Percentiles rank a stretch among this genome's conserved stretches.
These are phyloP conservation scores for Argya squamiceps DNA, from an alignment of 2,797 vertebrate species.

Conservation along the genomic window DNA sequence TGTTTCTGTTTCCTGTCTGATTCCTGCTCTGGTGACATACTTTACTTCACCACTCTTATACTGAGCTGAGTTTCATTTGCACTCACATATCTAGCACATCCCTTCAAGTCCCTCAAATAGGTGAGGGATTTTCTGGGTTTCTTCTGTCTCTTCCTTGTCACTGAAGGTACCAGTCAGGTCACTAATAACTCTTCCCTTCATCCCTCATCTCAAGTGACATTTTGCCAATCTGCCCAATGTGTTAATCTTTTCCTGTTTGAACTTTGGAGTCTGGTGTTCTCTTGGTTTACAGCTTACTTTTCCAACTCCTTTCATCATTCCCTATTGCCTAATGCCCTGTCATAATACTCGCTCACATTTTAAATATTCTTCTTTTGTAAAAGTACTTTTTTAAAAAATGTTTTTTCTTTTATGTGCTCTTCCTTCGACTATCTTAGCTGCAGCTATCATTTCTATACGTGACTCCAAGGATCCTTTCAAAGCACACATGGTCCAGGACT, in stretches of 20 bases:
- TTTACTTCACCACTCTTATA: background rate
- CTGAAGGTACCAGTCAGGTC: background rate
- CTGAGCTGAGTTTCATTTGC: background rate
- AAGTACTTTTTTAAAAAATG: accelerated
- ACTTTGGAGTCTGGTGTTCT: background rate
- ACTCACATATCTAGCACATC: background rate
- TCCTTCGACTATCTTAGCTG: background rate
- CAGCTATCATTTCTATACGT: background rate
- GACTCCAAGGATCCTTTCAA: background rate
- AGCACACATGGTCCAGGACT: accelerated
- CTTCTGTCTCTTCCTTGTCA: background rate
- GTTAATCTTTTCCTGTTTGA: background rate
- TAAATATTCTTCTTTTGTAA: background rate
- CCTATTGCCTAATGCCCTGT: background rate
- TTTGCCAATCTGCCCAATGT: background rate
- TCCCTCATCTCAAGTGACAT: background rate
- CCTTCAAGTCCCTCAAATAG: background rate
- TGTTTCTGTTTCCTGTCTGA: background rate
- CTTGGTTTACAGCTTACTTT: background rate
- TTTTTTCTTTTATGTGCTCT: background rate
- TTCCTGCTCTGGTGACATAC: background rate
- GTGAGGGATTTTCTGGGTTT: background rate
- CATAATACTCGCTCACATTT: accelerated
- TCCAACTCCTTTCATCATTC: background rate
- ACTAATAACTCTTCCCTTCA: background rate